Conservation (phyloP, 2,113 vertebrate genomes). For the Struthio camelus region DNA sequence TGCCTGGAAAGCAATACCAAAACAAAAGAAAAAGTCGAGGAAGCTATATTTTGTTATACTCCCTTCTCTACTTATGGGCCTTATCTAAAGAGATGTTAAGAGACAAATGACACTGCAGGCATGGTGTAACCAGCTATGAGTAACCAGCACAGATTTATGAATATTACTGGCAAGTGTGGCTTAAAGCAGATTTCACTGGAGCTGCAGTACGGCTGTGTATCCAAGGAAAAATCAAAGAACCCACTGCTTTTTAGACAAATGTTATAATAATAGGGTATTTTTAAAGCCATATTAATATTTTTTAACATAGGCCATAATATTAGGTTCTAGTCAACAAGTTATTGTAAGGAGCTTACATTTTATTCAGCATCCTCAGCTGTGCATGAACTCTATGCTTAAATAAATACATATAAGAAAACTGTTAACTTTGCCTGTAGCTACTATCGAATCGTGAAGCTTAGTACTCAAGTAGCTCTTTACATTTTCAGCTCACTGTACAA, state of each 20-base stretch:
- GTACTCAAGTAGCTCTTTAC: neutral
- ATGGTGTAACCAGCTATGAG: neutral
- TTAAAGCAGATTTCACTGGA: neutral
- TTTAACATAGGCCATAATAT: neutral
- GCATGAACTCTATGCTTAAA: neutral
- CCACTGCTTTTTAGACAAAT: neutral
- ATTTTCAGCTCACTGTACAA: neutral
- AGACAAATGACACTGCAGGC: neutral
- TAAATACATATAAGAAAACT: neutral
- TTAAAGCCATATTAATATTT: neutral
- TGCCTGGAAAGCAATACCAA: constrained; percentile 21
- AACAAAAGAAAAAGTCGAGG: constrained; percentile 12
- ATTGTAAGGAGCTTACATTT: neutral
- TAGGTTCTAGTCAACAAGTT: neutral
- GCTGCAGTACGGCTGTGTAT: neutral
- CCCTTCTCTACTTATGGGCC: neutral
- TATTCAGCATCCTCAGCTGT: neutral
- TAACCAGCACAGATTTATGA: neutral
- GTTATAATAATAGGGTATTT: neutral
- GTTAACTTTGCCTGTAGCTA: neutral
- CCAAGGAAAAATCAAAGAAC: neutral
- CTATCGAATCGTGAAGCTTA: neutral
- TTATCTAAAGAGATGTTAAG: constrained; percentile 7
- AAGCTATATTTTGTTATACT: neutral
- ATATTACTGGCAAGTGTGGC: neutral